These are phyloP conservation scores for Dromas ardeola DNA, from an alignment of 2,113 vertebrate species.

Conservation along the genomic window DNA sequence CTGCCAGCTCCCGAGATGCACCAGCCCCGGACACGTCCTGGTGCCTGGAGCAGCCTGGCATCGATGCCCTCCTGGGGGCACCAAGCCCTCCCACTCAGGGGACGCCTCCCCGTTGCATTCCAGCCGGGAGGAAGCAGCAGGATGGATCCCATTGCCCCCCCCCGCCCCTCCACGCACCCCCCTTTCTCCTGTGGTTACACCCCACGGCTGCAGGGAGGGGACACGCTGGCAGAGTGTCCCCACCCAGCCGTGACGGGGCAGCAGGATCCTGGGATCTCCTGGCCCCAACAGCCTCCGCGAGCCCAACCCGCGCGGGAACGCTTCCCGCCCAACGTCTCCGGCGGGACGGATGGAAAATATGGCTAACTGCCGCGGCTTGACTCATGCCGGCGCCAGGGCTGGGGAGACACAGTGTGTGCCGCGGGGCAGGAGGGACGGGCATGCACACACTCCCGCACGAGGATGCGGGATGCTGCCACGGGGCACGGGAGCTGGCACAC, in stretches of 20 bases:
- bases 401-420: neutral
- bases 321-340: neutral
- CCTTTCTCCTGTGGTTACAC: neutral
- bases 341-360: neutral
- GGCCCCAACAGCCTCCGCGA: neutral
- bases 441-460: fast-evolving
- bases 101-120: neutral
- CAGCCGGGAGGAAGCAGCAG: neutral
- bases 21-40: neutral
- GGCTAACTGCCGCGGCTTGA: neutral
- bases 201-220: neutral
- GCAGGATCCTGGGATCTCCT: constrained; percentile 26
- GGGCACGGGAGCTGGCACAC: fast-evolving
- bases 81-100: too few species aligned
- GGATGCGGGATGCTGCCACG: neutral
- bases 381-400: neutral
- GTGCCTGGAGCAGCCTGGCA: constrained; percentile 56
- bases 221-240: neutral
- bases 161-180: neutral
- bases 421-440: neutral
- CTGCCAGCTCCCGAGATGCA: constrained; percentile 43
- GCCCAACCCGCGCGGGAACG: neutral
- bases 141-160: neutral
- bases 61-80: neutral
- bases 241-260: neutral